Evolutionary conservation across 2,888 invertebrate species (phyloP), one percentile per base, ranked within the genome.

Genomic region (Zaprionus lineosus): DNA sequence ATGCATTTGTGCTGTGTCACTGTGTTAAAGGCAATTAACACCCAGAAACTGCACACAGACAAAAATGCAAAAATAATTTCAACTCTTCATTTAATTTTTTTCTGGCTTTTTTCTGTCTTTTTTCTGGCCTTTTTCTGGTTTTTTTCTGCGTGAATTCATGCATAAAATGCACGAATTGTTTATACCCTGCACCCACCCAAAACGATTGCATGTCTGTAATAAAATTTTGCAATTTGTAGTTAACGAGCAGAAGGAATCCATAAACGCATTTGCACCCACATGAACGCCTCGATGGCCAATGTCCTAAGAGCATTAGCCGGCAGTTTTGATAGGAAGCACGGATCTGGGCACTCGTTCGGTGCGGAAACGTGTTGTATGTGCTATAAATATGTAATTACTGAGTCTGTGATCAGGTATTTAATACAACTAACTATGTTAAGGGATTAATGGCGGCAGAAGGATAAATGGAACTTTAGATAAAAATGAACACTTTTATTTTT

Each of bases 21-120:
- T 67, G 72, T 67, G 73, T 74, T 75, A 74, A 75, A 75, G 73
- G 75, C 75, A 74, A 74, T 74, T 74, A 74, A 74, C 73, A 74
- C 73, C 63, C 75, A 53, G 37, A 44, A 21, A 43, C 43, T 43
- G 14, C 19, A 11, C 16, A 24, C 40, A 36, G 41, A 41, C 16
- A 39, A 19, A 43, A 51, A 46, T 52, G 51, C 36, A 14, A 24
- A 15, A 46, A 21, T 36, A 41, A 24, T n/a, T n/a, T n/a, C n/a
- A n/a, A n/a, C n/a, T n/a, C n/a, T n/a, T n/a, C n/a, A n/a, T n/a
- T n/a, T n/a, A 24, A 4, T 52, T 43, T 56, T 61, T 59, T 56
- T 56, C 56, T 63, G 56, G n/a, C n/a, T n/a, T n/a, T n/a, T n/a
- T n/a, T n/a, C n/a, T n/a, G n/a, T n/a, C n/a, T n/a, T n/a, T 31